These are phyloP conservation scores for Podilymbus podiceps DNA, from an alignment of 2,113 vertebrate genomes.

Conservation along the genomic window DNA sequence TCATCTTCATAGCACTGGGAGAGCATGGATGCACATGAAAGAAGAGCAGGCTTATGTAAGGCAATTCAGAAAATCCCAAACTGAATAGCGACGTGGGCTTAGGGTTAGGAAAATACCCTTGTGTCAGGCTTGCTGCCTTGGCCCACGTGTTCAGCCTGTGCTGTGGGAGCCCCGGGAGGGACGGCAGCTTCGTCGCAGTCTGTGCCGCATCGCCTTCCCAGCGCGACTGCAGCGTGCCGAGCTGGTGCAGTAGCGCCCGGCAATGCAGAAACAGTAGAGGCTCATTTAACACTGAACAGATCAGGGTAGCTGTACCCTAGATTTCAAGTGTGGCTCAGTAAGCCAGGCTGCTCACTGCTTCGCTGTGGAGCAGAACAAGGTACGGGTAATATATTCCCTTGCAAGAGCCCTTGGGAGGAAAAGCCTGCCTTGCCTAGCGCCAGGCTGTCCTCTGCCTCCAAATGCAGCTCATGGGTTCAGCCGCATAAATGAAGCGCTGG, in stretches of 20 bases:
- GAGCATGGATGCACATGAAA: fast-evolving
- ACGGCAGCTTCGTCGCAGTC: fast-evolving
- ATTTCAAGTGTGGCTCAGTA: not conserved
- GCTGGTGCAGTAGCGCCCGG: not conserved
- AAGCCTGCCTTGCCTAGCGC: not conserved
- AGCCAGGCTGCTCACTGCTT: not conserved
- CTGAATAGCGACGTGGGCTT: not conserved
- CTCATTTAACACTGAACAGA: not conserved
- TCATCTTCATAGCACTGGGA: no score
- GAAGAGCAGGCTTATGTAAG: not conserved
- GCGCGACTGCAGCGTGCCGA: fast-evolving
- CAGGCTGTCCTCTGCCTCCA: not conserved
- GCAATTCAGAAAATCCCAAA: not conserved
- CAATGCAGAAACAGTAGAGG: not conserved
- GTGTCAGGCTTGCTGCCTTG: not conserved
- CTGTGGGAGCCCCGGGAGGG: fast-evolving
- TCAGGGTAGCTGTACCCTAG: not conserved
- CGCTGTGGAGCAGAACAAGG: fast-evolving
- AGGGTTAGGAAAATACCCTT: not conserved
- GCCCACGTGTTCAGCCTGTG: not conserved
- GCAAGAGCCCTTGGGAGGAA: not conserved
- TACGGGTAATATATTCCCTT: fast-evolving
- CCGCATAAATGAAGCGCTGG: fast-evolving
- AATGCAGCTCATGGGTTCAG: not conserved
- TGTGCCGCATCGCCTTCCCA: not conserved